phyloP scores from a whole-genome alignment of 2,888 invertebrate genomes.

The Drosophila recens region DNA sequence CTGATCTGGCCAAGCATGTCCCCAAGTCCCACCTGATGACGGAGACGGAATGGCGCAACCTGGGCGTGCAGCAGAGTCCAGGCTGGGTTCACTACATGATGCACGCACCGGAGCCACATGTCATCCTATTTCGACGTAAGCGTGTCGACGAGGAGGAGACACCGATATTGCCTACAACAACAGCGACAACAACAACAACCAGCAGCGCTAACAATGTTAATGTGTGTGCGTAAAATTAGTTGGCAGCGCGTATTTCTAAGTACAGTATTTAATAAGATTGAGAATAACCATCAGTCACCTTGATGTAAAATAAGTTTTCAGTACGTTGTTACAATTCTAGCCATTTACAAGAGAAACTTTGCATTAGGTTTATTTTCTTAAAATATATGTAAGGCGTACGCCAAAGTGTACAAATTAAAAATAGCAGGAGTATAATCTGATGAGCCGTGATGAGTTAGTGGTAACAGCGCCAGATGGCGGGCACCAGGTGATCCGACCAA shows the following conservation, averaged over 20 bases:
- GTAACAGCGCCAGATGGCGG: constrained; percentile 86
- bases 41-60: constrained; percentile 97
- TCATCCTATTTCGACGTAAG: constrained; percentile 91
- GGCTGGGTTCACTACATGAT: constrained; percentile 90
- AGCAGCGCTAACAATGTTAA: constrained; percentile 30
- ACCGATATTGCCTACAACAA: neutral
- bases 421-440: constrained; percentile 31
- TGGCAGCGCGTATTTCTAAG: constrained; percentile 13
- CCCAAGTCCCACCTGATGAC: constrained; percentile 96
- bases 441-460: constrained; percentile 42
- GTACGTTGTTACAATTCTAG: constrained; percentile 32
- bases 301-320: constrained; percentile 66
- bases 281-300: constrained; percentile 47
- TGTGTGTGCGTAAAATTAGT: constrained; percentile 41
- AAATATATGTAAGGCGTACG: constrained; percentile 49
- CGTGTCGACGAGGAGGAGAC: constrained; percentile 49
- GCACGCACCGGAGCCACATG: constrained; percentile 96
- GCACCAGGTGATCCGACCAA: constrained; percentile 84
- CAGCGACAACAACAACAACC: neutral
- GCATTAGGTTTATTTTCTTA: constrained; percentile 53
- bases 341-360: constrained; percentile 18
- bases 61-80: constrained; percentile 97
- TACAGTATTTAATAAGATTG: constrained; percentile 61
- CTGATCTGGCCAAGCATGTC: constrained; percentile 93
- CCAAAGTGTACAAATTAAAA: constrained; percentile 61